Evolutionary conservation across 2,113 vertebrate genomes (phyloP).

Genomic region (Amblyopsis rosae): DNA sequence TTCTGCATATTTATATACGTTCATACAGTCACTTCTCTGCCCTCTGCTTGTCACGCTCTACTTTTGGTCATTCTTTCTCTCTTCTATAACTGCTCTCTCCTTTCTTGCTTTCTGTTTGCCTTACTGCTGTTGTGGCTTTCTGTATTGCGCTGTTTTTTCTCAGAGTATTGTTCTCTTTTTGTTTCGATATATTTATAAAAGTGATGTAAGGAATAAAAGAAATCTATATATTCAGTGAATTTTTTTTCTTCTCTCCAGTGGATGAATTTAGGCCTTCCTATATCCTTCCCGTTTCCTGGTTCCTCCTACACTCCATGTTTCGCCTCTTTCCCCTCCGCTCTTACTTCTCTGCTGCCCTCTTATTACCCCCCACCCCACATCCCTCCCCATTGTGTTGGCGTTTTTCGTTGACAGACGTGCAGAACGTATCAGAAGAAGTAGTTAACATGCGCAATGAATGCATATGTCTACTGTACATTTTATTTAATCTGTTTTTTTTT

Average conservation of each 20-base stretch:
- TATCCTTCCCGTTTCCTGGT: conserved; percentile 36
- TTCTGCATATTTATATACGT: conserved; percentile 68
- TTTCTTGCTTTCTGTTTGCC: conserved; percentile 79
- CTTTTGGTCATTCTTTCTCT: conserved; percentile 21
- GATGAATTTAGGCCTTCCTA: conserved; percentile 72
- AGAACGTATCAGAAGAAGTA: conserved; percentile 82
- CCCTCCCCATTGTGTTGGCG: conserved; percentile 70
- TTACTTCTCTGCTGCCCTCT: conserved; percentile 6
- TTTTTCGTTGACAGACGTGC: conserved; percentile 80
- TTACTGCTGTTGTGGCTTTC: conserved; percentile 83
- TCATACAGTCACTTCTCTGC: conserved; percentile 59
- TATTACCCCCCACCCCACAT: conserved; percentile 18
- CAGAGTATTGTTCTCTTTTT: conserved; percentile 59
- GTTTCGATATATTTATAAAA: conserved; percentile 85
- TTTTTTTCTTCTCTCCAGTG: conserved; percentile 51
- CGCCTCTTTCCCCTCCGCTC: conserved; percentile 34
- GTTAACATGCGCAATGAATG: conserved; percentile 84
- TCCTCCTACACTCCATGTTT: conserved; percentile 33
- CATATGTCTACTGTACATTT: conserved; percentile 86
- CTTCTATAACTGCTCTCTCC: conserved; percentile 43
- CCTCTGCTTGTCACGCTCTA: conserved; percentile 38
- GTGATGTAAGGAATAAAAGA: conserved; percentile 85
- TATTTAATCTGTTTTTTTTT: conserved; percentile 83
- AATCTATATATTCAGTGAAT: conserved; percentile 84
- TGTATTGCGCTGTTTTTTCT: conserved; percentile 75